phyloP scores from a whole-genome alignment of 1,140 invertebrate genomes.

The Thalassaphorura encarpata region DNA sequence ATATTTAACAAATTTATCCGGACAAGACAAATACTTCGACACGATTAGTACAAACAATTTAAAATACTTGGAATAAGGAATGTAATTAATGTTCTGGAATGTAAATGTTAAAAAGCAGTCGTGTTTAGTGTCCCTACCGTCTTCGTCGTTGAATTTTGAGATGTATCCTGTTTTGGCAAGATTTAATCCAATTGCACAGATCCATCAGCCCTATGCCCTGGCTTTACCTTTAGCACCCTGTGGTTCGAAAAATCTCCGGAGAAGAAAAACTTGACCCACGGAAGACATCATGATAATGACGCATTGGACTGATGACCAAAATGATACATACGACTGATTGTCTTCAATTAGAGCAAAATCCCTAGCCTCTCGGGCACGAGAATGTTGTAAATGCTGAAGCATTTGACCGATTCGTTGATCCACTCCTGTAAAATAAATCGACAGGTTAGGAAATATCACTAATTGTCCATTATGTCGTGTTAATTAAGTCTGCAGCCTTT shows the following conservation, averaged over 20 bases:
- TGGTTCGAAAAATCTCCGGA: constrained; percentile 29
- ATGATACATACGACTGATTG: constrained; percentile 28
- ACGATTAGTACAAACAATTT: too few species aligned
- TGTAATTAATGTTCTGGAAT: too few species aligned
- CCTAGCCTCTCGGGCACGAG: constrained; percentile 24
- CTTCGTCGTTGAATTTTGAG: too few species aligned
- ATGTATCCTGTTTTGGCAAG: too few species aligned
- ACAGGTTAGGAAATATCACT: background rate
- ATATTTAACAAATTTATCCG: too few species aligned
- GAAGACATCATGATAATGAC: constrained; percentile 26
- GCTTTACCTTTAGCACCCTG: constrained; percentile 19
- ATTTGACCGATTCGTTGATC: constrained; percentile 29
- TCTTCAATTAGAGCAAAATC: constrained; percentile 31
- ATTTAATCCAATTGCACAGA: too few species aligned
- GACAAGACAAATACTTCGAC: too few species aligned
- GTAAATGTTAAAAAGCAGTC: too few species aligned
- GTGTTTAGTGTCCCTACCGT: too few species aligned
- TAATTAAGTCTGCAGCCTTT: constrained; percentile 8
- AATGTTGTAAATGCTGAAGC: constrained; percentile 25
- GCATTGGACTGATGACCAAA: constrained; percentile 32
- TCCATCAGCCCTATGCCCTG: constrained; percentile 17
- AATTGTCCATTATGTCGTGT: background rate
- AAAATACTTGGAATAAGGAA: too few species aligned
- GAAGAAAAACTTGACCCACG: constrained; percentile 29
- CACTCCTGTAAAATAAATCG: constrained; percentile 14